These are phyloP conservation scores for Rallus limicola DNA, from an alignment of 2,113 vertebrate species.

Conservation along the genomic window DNA sequence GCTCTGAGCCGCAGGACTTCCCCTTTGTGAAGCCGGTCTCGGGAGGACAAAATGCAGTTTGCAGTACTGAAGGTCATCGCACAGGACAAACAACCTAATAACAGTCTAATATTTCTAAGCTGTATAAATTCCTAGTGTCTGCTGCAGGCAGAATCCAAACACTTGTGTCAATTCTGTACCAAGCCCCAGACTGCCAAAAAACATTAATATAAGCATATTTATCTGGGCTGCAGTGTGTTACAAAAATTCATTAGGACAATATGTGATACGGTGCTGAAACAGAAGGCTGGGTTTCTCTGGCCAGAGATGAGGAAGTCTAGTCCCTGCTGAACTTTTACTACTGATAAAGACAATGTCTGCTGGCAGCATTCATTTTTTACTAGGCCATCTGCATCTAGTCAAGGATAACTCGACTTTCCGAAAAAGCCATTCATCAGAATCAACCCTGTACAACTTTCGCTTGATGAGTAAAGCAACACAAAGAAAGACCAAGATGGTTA, in stretches of 20 bases:
- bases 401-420: slow-evolving; percentile 80
- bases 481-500: slow-evolving; percentile 71
- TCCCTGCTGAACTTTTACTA: slow-evolving; percentile 78
- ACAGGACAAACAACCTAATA: not conserved
- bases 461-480: slow-evolving; percentile 65
- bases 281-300: slow-evolving; percentile 73
- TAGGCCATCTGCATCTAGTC: slow-evolving; percentile 85
- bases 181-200: slow-evolving; percentile 69
- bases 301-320: slow-evolving; percentile 77
- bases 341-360: slow-evolving; percentile 82
- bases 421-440: slow-evolving; percentile 75
- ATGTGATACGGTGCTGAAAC: slow-evolving; percentile 81
- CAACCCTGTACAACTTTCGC: slow-evolving; percentile 63
- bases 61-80: not conserved
- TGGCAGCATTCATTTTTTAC: slow-evolving; percentile 83
- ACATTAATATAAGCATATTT: slow-evolving; percentile 72
- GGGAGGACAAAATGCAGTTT: not conserved
- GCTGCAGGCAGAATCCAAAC: slow-evolving; percentile 53
- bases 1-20: not conserved
- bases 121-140: slow-evolving; percentile 57
- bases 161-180: slow-evolving; percentile 67
- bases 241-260: slow-evolving; percentile 80
- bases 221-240: slow-evolving; percentile 68
- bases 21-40: not conserved
- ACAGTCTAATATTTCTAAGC: not conserved